These are phyloP conservation scores for Cynopterus brachyotis DNA, from an alignment of 2,113 vertebrate species.

Conservation along the genomic window DNA sequence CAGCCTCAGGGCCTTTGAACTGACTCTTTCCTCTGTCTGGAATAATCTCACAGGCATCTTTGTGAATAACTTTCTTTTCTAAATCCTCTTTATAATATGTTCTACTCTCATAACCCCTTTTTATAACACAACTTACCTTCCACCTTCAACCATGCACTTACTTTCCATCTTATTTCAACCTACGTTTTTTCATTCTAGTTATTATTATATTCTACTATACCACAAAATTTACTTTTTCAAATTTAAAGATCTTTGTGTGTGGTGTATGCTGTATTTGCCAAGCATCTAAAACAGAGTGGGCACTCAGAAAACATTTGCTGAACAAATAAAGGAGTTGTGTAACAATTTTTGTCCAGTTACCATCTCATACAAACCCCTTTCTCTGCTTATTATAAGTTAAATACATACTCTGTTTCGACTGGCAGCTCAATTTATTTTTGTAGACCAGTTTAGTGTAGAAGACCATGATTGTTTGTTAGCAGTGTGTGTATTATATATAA, in stretches of 20 bases:
- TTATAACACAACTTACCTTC: not conserved
- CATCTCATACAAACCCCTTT: not conserved
- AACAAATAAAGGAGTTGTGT: constrained; percentile 42
- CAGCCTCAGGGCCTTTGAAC: not conserved
- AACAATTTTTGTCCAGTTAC: constrained; percentile 18
- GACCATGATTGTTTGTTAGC: constrained; percentile 22
- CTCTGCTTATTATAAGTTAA: constrained; percentile 33
- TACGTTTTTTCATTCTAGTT: not conserved
- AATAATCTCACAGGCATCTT: not conserved
- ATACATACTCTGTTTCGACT: constrained; percentile 1
- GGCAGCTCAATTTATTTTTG: constrained; percentile 47
- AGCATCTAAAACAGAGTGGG: not conserved
- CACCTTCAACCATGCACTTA: not conserved
- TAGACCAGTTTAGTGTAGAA: not conserved
- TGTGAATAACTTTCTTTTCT: not conserved
- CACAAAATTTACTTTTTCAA: not conserved
- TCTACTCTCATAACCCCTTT: not conserved
- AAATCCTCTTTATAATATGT: not conserved
- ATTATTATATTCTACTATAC: not conserved
- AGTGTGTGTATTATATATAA: not conserved
- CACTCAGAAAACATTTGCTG: not conserved
- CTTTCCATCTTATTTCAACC: not conserved
- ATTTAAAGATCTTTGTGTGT: not conserved
- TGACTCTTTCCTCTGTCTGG: not conserved
- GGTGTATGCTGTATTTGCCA: not conserved